phyloP scores from a whole-genome alignment of 2,113 vertebrate species.

The Gallinago media region DNA sequence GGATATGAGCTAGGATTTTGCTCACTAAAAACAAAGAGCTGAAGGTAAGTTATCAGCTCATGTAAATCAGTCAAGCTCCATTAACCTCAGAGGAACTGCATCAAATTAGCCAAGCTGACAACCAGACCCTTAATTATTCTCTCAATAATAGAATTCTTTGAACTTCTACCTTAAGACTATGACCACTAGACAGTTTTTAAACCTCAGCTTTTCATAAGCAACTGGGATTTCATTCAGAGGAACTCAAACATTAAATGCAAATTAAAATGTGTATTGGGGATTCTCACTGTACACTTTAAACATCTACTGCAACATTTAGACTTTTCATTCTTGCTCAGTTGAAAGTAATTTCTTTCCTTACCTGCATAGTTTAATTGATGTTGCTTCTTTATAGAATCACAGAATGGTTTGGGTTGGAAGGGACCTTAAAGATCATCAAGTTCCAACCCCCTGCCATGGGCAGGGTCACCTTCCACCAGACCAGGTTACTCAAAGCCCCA shows the following conservation, averaged over 20 bases:
- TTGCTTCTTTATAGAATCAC: background rate
- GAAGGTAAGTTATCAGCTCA: background rate
- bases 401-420: background rate
- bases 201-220: constrained; percentile 6
- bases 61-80: constrained; percentile 31
- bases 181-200: constrained; percentile 9
- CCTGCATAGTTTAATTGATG: background rate
- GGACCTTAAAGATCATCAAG: background rate
- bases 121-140: constrained; percentile 25
- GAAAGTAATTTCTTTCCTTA: background rate
- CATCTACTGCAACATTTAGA: constrained; percentile 10
- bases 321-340: constrained; percentile 5
- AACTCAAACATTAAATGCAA: constrained; percentile 23
- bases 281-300: constrained; percentile 33
- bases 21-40: background rate
- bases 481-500: background rate
- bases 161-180: background rate
- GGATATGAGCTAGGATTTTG: background rate
- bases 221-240: constrained; percentile 18
- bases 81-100: constrained; percentile 27
- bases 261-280: constrained; percentile 12
- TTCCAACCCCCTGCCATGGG: background rate
- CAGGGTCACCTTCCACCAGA: background rate
- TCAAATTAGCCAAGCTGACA: background rate
- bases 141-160: background rate